These are phyloP conservation scores for Chaetops frenatus DNA, from an alignment of 2,113 vertebrate genomes.

Conservation along the genomic window DNA sequence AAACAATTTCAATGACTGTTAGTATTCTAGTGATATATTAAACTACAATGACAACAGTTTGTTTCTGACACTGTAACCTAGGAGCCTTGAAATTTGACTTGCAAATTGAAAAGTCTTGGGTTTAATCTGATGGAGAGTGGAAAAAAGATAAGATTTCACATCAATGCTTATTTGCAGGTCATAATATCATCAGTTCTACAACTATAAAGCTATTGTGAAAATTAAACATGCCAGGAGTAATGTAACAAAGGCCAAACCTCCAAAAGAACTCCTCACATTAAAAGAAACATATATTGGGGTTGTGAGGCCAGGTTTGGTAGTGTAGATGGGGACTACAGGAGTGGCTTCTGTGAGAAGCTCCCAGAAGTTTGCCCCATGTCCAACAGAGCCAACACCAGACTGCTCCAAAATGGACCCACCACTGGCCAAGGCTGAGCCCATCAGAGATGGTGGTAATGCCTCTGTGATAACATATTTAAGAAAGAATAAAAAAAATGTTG, in stretches of 20 bases:
- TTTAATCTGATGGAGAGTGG: not conserved
- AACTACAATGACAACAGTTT: not conserved
- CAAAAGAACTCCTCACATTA: not conserved
- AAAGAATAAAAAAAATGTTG: not conserved
- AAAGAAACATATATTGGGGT: not conserved
- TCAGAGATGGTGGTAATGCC: not conserved
- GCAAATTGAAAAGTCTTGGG: not conserved
- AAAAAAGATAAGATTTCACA: not conserved
- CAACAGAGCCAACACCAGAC: not conserved
- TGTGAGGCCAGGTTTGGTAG: not conserved
- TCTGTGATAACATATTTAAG: not conserved
- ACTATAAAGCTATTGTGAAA: not conserved
- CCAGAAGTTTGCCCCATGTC: not conserved
- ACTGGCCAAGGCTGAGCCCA: not conserved
- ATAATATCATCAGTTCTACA: not conserved
- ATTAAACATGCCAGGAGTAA: not conserved
- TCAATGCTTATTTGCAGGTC: not conserved
- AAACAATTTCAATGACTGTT: not conserved
- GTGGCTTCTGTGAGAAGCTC: not conserved
- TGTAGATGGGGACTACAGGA: not conserved
- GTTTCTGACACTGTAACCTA: not conserved
- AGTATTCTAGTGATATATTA: not conserved
- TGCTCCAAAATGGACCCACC: not conserved
- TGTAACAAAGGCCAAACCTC: not conserved
- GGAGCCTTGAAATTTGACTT: not conserved